Evolutionary conservation across 1,140 invertebrate genomes (phyloP).

Genomic region (Penaeus indicus): DNA sequence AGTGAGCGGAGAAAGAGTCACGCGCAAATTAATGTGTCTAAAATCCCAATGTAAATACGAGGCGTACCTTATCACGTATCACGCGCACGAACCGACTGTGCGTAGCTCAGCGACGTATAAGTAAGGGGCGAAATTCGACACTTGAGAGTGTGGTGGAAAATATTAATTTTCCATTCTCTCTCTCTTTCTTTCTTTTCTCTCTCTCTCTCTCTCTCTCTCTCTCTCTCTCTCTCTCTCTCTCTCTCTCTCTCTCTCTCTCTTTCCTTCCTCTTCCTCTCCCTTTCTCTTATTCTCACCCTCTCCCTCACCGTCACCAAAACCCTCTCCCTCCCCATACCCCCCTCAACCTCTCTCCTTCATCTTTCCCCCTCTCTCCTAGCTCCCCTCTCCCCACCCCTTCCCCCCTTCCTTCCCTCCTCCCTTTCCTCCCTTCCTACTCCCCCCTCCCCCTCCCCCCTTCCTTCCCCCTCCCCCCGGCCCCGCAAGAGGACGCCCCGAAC

Average conservation of each 20-base stretch:
- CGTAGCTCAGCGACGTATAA: too few species aligned
- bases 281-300: neutral
- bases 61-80: too few species aligned
- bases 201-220: too few species aligned
- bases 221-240: neutral
- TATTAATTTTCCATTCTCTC: too few species aligned
- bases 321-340: conserved; percentile 12
- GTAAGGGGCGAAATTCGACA: too few species aligned
- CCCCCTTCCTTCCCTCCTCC: neutral
- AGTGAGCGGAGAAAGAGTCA: too few species aligned
- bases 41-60: too few species aligned
- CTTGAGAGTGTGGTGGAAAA: too few species aligned
- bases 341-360: neutral
- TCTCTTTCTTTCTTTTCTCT: too few species aligned
- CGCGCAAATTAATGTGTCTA: too few species aligned
- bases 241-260: conserved; percentile 17
- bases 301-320: neutral
- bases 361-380: neutral
- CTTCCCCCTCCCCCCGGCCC: neutral
- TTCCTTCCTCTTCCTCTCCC: neutral
- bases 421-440: neutral
- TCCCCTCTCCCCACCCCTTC: neutral
- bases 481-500: too few species aligned
- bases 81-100: too few species aligned
- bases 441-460: neutral